These are phyloP conservation scores for Pipra filicauda DNA, from an alignment of 2,113 vertebrate genomes.

Conservation along the genomic window DNA sequence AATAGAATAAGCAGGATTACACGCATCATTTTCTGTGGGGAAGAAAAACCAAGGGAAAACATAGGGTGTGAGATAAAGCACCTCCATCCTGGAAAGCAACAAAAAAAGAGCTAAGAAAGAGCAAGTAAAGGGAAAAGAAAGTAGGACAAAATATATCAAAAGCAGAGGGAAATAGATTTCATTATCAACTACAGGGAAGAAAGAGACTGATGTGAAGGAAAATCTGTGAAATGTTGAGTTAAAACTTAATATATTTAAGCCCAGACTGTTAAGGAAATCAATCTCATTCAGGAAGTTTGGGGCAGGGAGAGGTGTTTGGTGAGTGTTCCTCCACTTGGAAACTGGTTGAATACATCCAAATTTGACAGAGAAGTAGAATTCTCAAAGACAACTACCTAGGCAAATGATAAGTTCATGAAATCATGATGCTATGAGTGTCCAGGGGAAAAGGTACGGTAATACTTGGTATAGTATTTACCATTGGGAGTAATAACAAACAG, in stretches of 20 bases:
- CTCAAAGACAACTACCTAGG: background rate
- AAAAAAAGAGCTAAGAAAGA: background rate
- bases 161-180: background rate
- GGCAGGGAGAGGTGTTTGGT: background rate
- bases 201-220: background rate
- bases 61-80: background rate
- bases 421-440: too few relatives aligned
- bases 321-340: background rate
- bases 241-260: background rate
- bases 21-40: background rate
- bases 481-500: background rate
- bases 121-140: background rate
- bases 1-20: background rate
- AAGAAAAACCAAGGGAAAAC: background rate
- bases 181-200: background rate
- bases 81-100: background rate
- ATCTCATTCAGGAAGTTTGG: background rate
- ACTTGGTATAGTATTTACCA: background rate
- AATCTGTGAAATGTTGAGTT: background rate
- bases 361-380: background rate
- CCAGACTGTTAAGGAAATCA: background rate
- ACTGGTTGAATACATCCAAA: background rate
- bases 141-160: background rate
- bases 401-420: too few relatives aligned
- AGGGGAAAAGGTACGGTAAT: background rate